Conservation (phyloP, 2,113 vertebrate genomes). For the Rhea pennata region DNA sequence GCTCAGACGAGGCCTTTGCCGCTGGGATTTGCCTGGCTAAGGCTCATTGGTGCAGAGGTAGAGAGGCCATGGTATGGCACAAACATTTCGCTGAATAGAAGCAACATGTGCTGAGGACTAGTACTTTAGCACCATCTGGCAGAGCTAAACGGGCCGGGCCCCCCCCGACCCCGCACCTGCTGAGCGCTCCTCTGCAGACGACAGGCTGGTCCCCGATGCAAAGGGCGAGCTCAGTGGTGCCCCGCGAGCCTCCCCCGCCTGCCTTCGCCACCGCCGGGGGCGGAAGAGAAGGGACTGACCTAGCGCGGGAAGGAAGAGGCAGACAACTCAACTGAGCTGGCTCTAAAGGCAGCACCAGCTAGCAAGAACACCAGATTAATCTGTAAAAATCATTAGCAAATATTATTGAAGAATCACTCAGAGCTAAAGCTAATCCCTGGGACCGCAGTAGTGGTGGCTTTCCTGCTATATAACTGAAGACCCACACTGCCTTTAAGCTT, state of each 20-base stretch:
- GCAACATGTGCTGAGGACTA: constrained; percentile 28
- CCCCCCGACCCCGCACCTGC: constrained; percentile 35
- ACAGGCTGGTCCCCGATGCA: constrained; percentile 27
- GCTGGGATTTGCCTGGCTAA: background rate
- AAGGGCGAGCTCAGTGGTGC: background rate
- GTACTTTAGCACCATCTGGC: constrained; percentile 65
- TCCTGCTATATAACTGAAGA: background rate
- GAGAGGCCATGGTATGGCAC: constrained; percentile 39
- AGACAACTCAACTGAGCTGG: background rate
- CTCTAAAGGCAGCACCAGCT: background rate
- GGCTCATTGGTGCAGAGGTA: constrained; percentile 35
- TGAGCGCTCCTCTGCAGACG: accelerated
- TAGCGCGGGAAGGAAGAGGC: background rate
- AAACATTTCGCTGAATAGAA: constrained; percentile 54
- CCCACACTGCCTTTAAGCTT: background rate
- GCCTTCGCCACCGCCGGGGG: background rate
- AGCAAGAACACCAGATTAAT: background rate
- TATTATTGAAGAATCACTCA: background rate
- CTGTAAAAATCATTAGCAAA: background rate
- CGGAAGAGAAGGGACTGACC: background rate
- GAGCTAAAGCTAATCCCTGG: background rate
- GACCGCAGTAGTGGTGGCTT: background rate
- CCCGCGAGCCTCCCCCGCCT: background rate
- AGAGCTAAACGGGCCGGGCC: constrained; percentile 57
- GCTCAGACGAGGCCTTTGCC: background rate